Conservation (phyloP, 2,113 vertebrate species). For the Anolis sagrei region DNA sequence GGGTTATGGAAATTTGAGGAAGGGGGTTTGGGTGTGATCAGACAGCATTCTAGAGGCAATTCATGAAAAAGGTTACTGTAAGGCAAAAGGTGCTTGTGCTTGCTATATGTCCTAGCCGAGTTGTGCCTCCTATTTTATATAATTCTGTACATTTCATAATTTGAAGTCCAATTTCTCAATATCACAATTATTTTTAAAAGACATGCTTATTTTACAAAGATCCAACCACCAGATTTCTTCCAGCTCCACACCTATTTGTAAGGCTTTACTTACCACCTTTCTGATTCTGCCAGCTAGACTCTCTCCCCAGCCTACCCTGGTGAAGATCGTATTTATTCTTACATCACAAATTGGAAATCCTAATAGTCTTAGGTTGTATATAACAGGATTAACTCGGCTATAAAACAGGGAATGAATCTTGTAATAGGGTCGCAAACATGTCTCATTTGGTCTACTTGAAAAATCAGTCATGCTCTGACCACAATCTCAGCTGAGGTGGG, state of each 20-base stretch:
- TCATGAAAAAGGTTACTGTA: no score
- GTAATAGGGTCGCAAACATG: slow-evolving; percentile 2
- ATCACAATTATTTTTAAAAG: no score
- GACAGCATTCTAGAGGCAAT: no score
- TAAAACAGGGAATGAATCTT: not conserved
- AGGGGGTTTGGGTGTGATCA: no score
- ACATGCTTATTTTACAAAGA: not conserved
- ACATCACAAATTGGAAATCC: not conserved
- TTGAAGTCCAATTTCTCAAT: no score
- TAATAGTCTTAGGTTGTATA: not conserved
- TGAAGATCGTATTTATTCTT: not conserved
- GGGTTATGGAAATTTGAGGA: no score
- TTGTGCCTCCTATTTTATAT: no score
- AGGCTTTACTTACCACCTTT: not conserved
- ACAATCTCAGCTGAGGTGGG: not conserved
- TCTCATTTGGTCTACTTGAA: slow-evolving; percentile 12
- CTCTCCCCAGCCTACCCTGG: not conserved
- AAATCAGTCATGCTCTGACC: not conserved
- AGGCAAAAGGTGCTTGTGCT: no score
- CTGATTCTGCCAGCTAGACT: not conserved
- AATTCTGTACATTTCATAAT: no score
- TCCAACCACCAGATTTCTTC: not conserved
- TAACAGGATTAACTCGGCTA: not conserved
- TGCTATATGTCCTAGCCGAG: no score
- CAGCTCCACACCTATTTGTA: not conserved